Percentiles rank a stretch among this genome's conserved stretches.
Conservation (phyloP, 2,888 invertebrate species). For the Calliopum simillimum region DNA sequence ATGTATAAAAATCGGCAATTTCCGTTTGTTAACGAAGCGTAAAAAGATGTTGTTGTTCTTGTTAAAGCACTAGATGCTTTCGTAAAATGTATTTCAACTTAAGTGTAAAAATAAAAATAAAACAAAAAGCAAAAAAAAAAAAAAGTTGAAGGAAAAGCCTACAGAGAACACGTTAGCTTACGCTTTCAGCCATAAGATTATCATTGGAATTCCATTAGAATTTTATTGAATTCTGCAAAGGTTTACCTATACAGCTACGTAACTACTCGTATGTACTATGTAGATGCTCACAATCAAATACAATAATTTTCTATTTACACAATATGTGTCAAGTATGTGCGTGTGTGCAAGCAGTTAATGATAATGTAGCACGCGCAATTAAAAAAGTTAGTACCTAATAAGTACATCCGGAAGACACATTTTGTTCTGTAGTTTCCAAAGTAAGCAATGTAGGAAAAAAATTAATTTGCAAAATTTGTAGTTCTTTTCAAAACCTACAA, state of each 20-base stretch:
- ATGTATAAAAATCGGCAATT: slow-evolving; percentile 45
- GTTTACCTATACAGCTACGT: slow-evolving; percentile 4
- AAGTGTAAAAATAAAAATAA: slow-evolving; percentile 32
- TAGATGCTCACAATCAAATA: not conserved
- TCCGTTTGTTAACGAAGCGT: slow-evolving; percentile 55
- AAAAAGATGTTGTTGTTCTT: slow-evolving; percentile 43
- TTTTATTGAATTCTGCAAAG: slow-evolving; percentile 59
- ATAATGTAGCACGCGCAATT: not conserved
- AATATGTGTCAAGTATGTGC: not conserved
- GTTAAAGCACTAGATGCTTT: slow-evolving; percentile 21
- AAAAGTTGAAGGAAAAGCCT: not conserved
- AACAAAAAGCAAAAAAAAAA: not conserved
- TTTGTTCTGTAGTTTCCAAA: too few relatives aligned
- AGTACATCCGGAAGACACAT: not conserved
- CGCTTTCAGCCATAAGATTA: slow-evolving; percentile 57
- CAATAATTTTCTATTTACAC: not conserved
- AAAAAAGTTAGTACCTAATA: not conserved
- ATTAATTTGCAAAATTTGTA: too few relatives aligned
- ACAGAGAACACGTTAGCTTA: not conserved
- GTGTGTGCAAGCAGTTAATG: not conserved
- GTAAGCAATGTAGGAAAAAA: too few relatives aligned
- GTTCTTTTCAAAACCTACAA: too few relatives aligned
- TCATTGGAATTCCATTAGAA: slow-evolving; percentile 61
- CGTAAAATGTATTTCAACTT: slow-evolving; percentile 42
- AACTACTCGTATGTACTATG: not conserved